Evolutionary conservation across 2,797 vertebrate genomes (phyloP).

Genomic region (Muraenolepis orangiensis): DNA sequence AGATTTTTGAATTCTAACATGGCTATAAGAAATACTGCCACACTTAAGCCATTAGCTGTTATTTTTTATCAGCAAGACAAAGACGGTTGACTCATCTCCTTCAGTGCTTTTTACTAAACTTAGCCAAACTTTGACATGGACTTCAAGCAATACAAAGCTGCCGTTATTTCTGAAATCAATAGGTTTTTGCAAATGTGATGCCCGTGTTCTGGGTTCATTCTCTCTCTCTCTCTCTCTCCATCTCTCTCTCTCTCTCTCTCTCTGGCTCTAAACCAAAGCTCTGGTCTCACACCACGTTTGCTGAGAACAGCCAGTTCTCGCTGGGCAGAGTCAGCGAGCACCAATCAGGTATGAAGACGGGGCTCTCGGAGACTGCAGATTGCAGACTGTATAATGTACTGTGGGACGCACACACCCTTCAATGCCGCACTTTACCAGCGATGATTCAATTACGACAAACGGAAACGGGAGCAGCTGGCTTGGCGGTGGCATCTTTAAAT

Average conservation of each 20-base stretch:
- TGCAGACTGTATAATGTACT: constrained; percentile 51
- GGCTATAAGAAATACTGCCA: neutral
- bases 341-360: constrained; percentile 48
- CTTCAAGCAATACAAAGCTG: neutral
- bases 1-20: neutral
- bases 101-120: neutral
- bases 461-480: constrained; percentile 65
- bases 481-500: constrained; percentile 68
- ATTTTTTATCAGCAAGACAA: neutral
- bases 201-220: neutral
- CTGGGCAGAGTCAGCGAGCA: constrained; percentile 3
- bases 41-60: neutral
- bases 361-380: constrained; percentile 30
- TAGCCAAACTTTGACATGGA: neutral
- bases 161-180: neutral
- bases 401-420: constrained; percentile 43
- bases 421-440: constrained; percentile 43
- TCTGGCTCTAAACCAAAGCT: neutral
- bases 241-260: neutral
- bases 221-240: neutral
- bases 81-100: neutral
- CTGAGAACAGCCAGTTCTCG: neutral
- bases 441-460: constrained; percentile 60
- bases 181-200: neutral
- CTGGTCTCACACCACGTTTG: neutral